Evolutionary conservation across 2,797 vertebrate genomes (phyloP), one percentile per base, ranked within the genome.

Genomic region (Helarctos malayanus): DNA sequence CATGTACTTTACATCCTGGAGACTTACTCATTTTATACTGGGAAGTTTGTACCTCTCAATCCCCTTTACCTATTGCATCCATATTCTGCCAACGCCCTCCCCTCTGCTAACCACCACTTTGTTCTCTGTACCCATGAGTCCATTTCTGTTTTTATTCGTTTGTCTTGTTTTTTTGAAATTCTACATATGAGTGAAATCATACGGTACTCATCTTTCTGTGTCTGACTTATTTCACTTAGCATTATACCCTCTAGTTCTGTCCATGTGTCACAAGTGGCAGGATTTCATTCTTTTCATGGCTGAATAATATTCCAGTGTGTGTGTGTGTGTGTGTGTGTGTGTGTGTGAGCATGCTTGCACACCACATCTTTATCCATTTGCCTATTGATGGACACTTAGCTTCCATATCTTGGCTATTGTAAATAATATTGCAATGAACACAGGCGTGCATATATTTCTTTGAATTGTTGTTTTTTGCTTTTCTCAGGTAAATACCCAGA

Each of bases 261-360:
- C 73, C 73, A 49, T 32, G 41, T 29, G 14, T 19, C 73, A 49
- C 27, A 49, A 76, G 45, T 32, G 27, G 25, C 73, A 76, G 73
- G 45, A 76, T 49, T 76, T 49, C 27, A 32, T 82, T 41, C n/a
- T 38, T 38, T 14, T 27, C 41, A n/a, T 41, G 23, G 14, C 56
- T 61, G 15, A 49, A 32, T 49, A 76, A 32, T 27, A 76, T 49
- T 49, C 27, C 41, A 35, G 4, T 13, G 69, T 27, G 38, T n/a
- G 3, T 19, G 32, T 38, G n/a, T 21, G 23, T 38, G 11, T 47
- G 27, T 2, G 8, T 4, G 7, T 29, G 41, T 1, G 3, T 27
- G 9, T 15, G 15, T 18, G 16, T 32, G 14, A 18, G n/a, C 10
- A 18, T 11, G 35, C 35, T 38, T 38, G 35, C 35, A 15, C 15